These are phyloP conservation scores for Hemaris fuciformis DNA, from an alignment of 2,888 invertebrate species.

Conservation along the genomic window DNA sequence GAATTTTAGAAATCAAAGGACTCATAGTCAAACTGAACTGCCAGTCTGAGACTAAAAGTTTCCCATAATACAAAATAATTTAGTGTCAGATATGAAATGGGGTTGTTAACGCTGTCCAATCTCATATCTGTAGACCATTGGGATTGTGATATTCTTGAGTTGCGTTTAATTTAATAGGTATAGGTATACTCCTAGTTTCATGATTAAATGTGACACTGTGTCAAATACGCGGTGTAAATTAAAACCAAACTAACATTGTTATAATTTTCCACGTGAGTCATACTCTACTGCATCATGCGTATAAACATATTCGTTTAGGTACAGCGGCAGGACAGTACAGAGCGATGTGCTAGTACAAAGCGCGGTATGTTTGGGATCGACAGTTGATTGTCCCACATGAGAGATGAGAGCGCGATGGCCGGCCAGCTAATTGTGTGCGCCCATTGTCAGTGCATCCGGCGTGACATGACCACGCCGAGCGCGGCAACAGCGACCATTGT, in stretches of 20 bases:
- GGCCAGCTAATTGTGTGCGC: conserved; percentile 2
- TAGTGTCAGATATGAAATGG: too few relatives aligned
- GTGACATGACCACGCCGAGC: conserved; percentile 26
- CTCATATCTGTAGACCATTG: too few relatives aligned
- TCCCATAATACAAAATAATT: too few relatives aligned
- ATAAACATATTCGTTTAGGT: background rate
- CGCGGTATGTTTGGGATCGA: background rate
- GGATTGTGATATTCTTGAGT: too few relatives aligned
- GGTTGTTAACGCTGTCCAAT: too few relatives aligned
- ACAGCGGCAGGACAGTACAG: too few relatives aligned
- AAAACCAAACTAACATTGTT: background rate
- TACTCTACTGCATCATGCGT: background rate
- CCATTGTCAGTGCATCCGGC: conserved; percentile 45
- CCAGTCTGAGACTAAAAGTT: too few relatives aligned
- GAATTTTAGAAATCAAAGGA: too few relatives aligned
- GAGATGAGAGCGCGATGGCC: background rate
- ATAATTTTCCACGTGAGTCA: background rate
- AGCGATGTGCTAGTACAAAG: background rate
- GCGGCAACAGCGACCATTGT: conserved; percentile 18
- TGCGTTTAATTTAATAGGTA: too few relatives aligned
- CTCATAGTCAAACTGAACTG: too few relatives aligned
- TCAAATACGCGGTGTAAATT: background rate
- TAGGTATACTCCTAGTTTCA: too few relatives aligned
- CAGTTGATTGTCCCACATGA: background rate
- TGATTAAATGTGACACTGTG: too few relatives aligned